These are phyloP conservation scores for Elaphurus davidianus DNA, from an alignment of 2,113 vertebrate species.

Conservation along the genomic window DNA sequence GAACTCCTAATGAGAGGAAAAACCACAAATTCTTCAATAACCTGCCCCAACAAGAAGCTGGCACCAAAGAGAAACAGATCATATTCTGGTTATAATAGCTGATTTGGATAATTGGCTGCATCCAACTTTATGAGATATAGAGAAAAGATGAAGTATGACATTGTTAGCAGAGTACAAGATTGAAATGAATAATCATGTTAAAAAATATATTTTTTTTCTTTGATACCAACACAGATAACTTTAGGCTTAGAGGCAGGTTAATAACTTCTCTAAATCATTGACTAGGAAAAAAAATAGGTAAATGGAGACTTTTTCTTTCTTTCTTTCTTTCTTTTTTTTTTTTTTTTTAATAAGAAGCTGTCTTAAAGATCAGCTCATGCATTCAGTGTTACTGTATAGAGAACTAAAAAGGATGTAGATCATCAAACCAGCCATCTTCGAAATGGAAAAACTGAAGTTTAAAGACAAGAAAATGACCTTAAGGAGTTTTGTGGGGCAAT, in stretches of 20 bases:
- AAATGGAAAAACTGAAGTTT: background rate
- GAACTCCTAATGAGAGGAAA: slow-evolving; percentile 64
- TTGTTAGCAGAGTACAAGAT: background rate
- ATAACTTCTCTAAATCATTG: slow-evolving; percentile 45
- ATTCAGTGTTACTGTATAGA: background rate
- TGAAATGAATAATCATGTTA: background rate
- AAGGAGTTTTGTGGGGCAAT: background rate
- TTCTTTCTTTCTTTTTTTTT: background rate
- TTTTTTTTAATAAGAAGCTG: background rate
- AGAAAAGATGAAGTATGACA: background rate
- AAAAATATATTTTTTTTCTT: background rate
- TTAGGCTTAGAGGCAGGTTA: background rate
- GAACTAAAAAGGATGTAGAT: background rate
- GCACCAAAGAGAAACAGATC: slow-evolving; percentile 22
- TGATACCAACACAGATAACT: background rate
- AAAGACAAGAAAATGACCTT: background rate
- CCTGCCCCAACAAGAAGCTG: slow-evolving; percentile 61
- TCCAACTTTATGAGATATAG: background rate
- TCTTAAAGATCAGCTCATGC: background rate
- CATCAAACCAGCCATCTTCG: background rate
- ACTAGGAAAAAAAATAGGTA: background rate
- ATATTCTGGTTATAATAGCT: background rate
- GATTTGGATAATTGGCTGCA: background rate
- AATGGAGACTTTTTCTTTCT: background rate
- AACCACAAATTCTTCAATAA: slow-evolving; percentile 42